These are phyloP conservation scores for Ornithorhynchus anatinus DNA, from an alignment of 2,113 vertebrate species.

Conservation along the genomic window DNA sequence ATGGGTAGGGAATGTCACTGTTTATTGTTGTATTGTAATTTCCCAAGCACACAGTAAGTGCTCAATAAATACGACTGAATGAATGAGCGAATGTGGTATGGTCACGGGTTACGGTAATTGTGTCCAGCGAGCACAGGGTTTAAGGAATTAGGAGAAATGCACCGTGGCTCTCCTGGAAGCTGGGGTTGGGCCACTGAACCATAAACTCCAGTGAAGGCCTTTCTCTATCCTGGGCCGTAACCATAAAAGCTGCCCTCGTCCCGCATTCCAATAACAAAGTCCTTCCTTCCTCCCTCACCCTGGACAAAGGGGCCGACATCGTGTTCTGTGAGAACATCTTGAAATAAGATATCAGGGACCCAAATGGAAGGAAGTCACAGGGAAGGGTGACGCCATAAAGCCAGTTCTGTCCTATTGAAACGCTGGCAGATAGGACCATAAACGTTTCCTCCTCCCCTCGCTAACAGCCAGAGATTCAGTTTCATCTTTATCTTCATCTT, in stretches of 20 bases:
- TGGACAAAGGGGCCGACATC: slow-evolving; percentile 54
- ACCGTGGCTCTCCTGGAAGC: neutral
- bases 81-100: too few species aligned
- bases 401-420: slow-evolving; percentile 64
- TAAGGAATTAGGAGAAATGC: slow-evolving; percentile 5
- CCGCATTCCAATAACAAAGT: slow-evolving; percentile 33
- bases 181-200: too few species aligned
- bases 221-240: slow-evolving; percentile 12
- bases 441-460: slow-evolving; percentile 70
- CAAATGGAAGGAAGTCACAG: slow-evolving; percentile 70
- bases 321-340: slow-evolving; percentile 61
- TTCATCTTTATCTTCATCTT: slow-evolving; percentile 71
- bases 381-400: slow-evolving; percentile 70
- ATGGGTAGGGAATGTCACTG: too few species aligned
- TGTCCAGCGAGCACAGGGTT: neutral
- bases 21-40: too few species aligned
- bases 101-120: too few species aligned
- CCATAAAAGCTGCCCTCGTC: neutral
- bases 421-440: slow-evolving; percentile 72
- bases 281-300: slow-evolving; percentile 57
- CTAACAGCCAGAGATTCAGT: slow-evolving; percentile 64
- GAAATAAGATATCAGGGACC: slow-evolving; percentile 65
- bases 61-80: too few species aligned
- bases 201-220: neutral
- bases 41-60: too few species aligned